Evolutionary conservation across 1,140 invertebrate genomes (phyloP).

Genomic region (fruit fly (Drosophila melanogaster)): Release_6_plus_ISO1_MT NT_033779.5:18748001-18748500

Average conservation of each 20-base stretch:
- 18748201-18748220: slow-evolving; percentile 68
- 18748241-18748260: slow-evolving; percentile 1
- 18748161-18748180: slow-evolving; percentile 76
- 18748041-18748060: slow-evolving; percentile 83
- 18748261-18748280: slow-evolving; percentile 20
- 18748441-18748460: too few species aligned
- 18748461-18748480: too few species aligned
- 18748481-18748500: too few species aligned
- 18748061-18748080: slow-evolving; percentile 80
- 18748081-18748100: slow-evolving; percentile 82
- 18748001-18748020: slow-evolving; percentile 27
- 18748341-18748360: slow-evolving; percentile 1
- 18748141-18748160: slow-evolving; percentile 83
- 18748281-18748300: slow-evolving; percentile 35
- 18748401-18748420: neutral
- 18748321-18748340: slow-evolving; percentile 9
- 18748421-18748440: too few species aligned
- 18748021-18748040: slow-evolving; percentile 82
- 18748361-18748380: neutral
- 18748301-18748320: slow-evolving; percentile 43
- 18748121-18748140: slow-evolving; percentile 79
- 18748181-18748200: slow-evolving; percentile 79
- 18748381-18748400: neutral
- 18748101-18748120: slow-evolving; percentile 58
- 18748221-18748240: slow-evolving; percentile 21